Evolutionary conservation across 2,888 invertebrate species (phyloP), one percentile per base, ranked within the genome.

Genomic region (Spilosoma lubricipeda): DNA sequence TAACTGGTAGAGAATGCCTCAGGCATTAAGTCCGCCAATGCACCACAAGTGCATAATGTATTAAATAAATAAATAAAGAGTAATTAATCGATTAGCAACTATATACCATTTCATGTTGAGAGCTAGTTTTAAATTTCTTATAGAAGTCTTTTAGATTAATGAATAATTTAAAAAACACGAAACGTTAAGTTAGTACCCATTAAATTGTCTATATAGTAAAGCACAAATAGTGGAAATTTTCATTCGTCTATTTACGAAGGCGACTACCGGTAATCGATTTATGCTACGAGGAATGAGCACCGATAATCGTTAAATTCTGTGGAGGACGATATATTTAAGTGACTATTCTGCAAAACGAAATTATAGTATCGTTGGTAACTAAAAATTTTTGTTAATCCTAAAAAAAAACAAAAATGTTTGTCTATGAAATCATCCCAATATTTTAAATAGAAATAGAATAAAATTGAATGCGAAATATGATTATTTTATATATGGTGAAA

Each of bases 71-170:
- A n/a, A n/a, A n/a, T n/a, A n/a, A 7, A 48, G 15, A 45, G 45
- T 45, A 18, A 45, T 3, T 2, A 45, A 45, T 45, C 45, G 3
- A 45, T 45, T 45, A 45, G 42, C 15, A 45, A 45, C 42, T 15
- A 45, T 15, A 2, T 18, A 18, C 0, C 45, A 15, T 45, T 45
- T 45, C 15, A 0, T 45, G 52, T n/a, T 9, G 0, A 2, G 13
- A 59, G 13, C 13, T 15, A 59, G 15, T 59, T 59, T n/a, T 13
- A 13, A 13, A 27, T 59, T 59, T 27, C 5, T 27, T 5, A 27
- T 3, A 8, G 11, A 0, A n/a, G n/a, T 27, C 5, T 4, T 59
- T 3, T 27, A 13, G 0, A 2, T 27, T 27, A 15, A 0, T 0
- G 27, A 27, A 59, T 27, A 59, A 27, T 59, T 33, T 27, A 30